phyloP scores from a whole-genome alignment of 1,140 invertebrate species.

The Ridgeia piscesae region DNA sequence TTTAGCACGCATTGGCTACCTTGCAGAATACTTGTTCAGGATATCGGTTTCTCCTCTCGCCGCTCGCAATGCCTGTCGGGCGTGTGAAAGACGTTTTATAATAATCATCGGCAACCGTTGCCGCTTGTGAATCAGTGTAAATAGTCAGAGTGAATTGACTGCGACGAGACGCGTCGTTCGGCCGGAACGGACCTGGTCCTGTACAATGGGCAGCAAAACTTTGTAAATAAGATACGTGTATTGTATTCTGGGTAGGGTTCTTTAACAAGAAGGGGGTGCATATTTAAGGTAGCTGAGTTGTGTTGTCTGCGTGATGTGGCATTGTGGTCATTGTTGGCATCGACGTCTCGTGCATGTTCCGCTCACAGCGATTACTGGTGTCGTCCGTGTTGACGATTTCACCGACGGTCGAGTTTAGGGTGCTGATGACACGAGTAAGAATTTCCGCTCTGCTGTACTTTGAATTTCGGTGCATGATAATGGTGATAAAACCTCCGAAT shows the following conservation, averaged over 20 bases:
- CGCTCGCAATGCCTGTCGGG: background rate
- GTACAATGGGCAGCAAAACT: background rate
- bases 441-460: background rate
- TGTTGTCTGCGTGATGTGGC: background rate
- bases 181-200: background rate
- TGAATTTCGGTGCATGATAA: too few species aligned
- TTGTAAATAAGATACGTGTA: background rate
- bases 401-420: background rate
- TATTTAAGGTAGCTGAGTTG: background rate
- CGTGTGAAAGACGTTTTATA: background rate
- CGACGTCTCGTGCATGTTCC: background rate
- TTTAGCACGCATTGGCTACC: background rate
- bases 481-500: too few species aligned
- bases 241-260: background rate
- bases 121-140: background rate
- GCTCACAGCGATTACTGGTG: background rate
- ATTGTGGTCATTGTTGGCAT: background rate
- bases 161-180: background rate
- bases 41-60: background rate
- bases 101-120: background rate
- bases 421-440: background rate
- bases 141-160: background rate
- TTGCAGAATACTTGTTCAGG: background rate
- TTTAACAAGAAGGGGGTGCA: background rate
- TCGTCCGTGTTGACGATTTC: background rate